These are phyloP conservation scores for Mungos mungo DNA, from an alignment of 2,113 vertebrate species.

Conservation along the genomic window DNA sequence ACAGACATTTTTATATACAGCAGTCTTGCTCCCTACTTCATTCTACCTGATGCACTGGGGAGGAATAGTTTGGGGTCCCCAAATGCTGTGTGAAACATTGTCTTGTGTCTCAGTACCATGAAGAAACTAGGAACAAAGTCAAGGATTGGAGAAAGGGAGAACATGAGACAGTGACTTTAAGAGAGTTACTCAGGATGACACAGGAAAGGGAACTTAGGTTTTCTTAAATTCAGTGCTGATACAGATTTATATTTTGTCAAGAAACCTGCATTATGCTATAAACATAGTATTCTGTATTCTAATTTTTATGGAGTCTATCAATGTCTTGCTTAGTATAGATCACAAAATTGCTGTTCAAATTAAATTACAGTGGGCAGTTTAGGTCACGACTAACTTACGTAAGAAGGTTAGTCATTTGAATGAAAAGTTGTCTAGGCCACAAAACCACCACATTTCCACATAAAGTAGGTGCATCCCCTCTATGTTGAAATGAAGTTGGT, in stretches of 20 bases:
- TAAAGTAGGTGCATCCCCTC: slow-evolving; percentile 33
- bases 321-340: slow-evolving; percentile 45
- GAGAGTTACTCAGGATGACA: slow-evolving; percentile 15
- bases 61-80: not conserved
- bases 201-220: not conserved
- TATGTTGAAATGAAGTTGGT: slow-evolving; percentile 10
- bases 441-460: slow-evolving; percentile 50
- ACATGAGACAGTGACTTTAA: not conserved
- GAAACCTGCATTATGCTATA: not conserved
- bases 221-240: slow-evolving; percentile 2
- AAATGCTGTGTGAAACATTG: not conserved
- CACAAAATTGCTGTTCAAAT: slow-evolving; percentile 63
- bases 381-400: slow-evolving; percentile 39
- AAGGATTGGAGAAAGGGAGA: not conserved
- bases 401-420: slow-evolving; percentile 31
- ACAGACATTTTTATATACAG: not conserved
- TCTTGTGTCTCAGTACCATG: not conserved
- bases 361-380: slow-evolving; percentile 42
- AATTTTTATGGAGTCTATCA: slow-evolving; percentile 64
- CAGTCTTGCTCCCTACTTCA: not conserved
- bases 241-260: slow-evolving; percentile 10
- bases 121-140: not conserved
- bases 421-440: slow-evolving; percentile 50
- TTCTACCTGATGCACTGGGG: not conserved
- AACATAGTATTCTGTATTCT: not conserved